Base-by-base conservation (phyloP, 2,888 invertebrate genomes). In the Cancer borealis region DNA sequence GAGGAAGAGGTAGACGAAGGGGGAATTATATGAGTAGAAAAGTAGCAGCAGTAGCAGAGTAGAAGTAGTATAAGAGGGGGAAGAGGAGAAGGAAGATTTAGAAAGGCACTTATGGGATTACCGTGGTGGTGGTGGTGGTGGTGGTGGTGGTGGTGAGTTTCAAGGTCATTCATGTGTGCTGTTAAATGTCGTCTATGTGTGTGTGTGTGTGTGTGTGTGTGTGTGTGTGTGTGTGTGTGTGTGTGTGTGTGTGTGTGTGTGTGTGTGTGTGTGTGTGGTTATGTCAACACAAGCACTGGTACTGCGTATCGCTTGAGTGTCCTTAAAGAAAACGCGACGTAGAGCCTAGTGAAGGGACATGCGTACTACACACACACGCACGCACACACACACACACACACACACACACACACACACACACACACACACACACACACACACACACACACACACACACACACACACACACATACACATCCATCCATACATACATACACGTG, bases 221-320 rank as follows among this genome's bases (percentile, higher is more conserved):
- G 60, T 17, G 60, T 17, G 3, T 17, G 60, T 17, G 60, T 17
- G 3, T 17, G 60, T 17, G 60, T 17, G 60, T 17, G 66, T 17
- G n/a, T 17, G 66, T 17, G 66, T 17, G 66, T 17, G 66, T 17
- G 66, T 17, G 66, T 17, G 66, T 17, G 66, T 17, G 66, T 17
- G 66, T 17, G 66, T 17, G 66, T 17, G 66, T 17, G 66, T 17
- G 66, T 17, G 66, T 17, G 66, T 17, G n/a, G 21, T 21, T 66
- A n/a, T 66, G 66, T 66, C 66, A 66, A 66, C 66, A 66, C n/a
- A 66, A n/a, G 21, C 66, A 66, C n/a, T 66, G n/a, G 66, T 66
- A 66, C 66, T 66, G 66, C 66, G 66, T n/a, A 66, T 21, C 66
- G n/a, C 4, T 3, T 66, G 12, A 54, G 66, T 66, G n/a, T 21